Percentiles rank a stretch among this genome's conserved stretches.
Conservation (phyloP, 2,113 vertebrate genomes). For the Sakesphorus luctuosus region DNA sequence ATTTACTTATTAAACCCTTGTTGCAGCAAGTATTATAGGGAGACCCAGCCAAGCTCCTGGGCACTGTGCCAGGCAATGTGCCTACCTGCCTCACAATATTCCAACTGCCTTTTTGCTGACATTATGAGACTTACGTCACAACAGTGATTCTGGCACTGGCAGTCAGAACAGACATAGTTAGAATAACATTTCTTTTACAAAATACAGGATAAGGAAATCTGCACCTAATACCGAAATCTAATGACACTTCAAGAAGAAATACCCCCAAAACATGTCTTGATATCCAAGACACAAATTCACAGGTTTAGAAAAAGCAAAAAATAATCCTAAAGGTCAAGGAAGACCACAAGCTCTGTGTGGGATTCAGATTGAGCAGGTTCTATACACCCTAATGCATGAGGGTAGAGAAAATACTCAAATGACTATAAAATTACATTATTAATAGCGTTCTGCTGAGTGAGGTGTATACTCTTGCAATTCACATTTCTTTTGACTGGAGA, state of each 20-base stretch:
- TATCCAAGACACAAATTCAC: neutral
- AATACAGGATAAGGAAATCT: neutral
- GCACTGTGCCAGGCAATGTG: neutral
- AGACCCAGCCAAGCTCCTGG: neutral
- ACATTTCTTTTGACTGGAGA: neutral
- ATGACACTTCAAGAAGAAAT: neutral
- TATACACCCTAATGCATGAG: neutral
- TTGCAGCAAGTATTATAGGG: neutral
- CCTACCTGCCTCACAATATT: neutral
- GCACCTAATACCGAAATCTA: neutral
- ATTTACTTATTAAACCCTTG: neutral
- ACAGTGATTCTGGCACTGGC: neutral
- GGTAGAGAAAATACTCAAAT: neutral
- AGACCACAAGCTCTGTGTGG: neutral
- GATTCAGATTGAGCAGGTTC: neutral
- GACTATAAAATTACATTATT: neutral
- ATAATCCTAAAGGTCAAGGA: neutral
- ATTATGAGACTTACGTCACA: neutral
- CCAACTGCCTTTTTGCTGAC: neutral
- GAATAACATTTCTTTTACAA: neutral
- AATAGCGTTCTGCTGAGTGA: neutral
- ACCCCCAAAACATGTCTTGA: neutral
- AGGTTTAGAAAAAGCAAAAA: neutral
- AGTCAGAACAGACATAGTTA: neutral
- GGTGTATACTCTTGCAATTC: neutral